Evolutionary conservation across 23 tunicate species (phyloP), one percentile per base, ranked within the genome.

Genomic region (Ciona savignyi): DNA sequence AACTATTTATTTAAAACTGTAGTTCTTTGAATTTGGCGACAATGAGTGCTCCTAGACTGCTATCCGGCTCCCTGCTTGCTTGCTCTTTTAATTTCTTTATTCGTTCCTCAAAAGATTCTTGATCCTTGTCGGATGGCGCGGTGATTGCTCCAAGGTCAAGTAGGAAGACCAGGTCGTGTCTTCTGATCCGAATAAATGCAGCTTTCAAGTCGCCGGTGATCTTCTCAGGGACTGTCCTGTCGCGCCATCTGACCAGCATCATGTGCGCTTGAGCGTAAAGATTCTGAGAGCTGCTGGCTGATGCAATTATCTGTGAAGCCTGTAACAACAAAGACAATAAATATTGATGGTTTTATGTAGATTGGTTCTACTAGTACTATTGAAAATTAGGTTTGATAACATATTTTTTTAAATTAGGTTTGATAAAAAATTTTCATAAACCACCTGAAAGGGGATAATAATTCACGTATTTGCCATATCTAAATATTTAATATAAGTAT

Each of bases 241-340:
- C 73, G 20, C 97, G 66, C 81, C 81, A 90, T 48, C 62, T 68
- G 63, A 27, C 74, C 63, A 90, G 63, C 97, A 90, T 90, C 68
- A 74, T 32, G 42, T 90, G 89, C 11, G 89, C 97, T 79, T 90
- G 97, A 9, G 97, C 74, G 77, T 90, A 90, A 24, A 83, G 78
- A 60, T 90, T 90, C 31, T 90, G 89, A 4, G 82, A 74, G 32
- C 97, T 90, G 82, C 97, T 90, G 29, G 97, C 97, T 11, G 85
- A 78, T 9, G 89, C 97, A 35, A 90, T 90, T 60, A 90, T 90
- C 61, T 90, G 89, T 26, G 89, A 79, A 31, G 77, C 97, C 97
- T 90, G 67, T 2, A 15, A 42, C 9, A 42, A 42, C 15, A 42
- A 42, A 42, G 56, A 42, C 9, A 42, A n/a, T n/a, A n/a, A n/a